Evolutionary conservation across 2,113 vertebrate genomes (phyloP).

Genomic region (Boulengeromyrus knoepffleri): DNA sequence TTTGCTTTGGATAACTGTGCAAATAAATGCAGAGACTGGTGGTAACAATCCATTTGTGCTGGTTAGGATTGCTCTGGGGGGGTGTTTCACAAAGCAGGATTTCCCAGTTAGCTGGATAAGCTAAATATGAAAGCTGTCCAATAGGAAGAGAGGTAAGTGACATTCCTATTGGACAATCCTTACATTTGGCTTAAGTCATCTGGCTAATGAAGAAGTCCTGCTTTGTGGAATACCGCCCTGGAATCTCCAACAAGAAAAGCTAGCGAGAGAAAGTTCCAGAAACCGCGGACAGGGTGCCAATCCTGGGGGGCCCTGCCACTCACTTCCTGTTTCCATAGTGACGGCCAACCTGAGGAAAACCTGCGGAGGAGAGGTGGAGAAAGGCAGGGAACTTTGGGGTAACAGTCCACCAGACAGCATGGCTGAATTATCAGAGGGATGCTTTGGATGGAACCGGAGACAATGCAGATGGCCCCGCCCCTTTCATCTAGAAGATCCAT

Average conservation of each 20-base stretch:
- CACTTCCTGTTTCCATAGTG: slow-evolving; percentile 65
- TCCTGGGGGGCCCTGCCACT: slow-evolving; percentile 62
- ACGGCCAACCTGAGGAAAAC: slow-evolving; percentile 46
- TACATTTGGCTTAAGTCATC: not conserved
- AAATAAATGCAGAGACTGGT: not conserved
- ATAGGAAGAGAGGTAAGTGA: not conserved
- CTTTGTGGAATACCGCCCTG: not conserved
- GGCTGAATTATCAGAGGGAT: not conserved
- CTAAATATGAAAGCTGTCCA: not conserved
- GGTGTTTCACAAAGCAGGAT: not conserved
- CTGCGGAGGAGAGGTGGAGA: slow-evolving; percentile 44
- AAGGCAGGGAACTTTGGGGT: not conserved
- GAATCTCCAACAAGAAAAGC: slow-evolving; percentile 51
- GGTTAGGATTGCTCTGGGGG: not conserved
- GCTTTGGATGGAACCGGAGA: not conserved
- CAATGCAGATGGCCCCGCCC: not conserved
- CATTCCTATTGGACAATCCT: not conserved
- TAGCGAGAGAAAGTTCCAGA: slow-evolving; percentile 64
- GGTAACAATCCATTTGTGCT: not conserved
- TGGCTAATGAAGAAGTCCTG: not conserved
- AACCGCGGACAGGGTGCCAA: slow-evolving; percentile 64
- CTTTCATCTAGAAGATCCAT: not conserved
- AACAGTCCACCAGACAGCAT: not conserved
- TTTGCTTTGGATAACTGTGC: not conserved
- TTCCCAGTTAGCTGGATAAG: not conserved